A percentile compares a stretch with the other conserved stretches of the same genome.
phyloP scores from a whole-genome alignment of 2,113 vertebrate genomes.

The Rissa tridactyla region DNA sequence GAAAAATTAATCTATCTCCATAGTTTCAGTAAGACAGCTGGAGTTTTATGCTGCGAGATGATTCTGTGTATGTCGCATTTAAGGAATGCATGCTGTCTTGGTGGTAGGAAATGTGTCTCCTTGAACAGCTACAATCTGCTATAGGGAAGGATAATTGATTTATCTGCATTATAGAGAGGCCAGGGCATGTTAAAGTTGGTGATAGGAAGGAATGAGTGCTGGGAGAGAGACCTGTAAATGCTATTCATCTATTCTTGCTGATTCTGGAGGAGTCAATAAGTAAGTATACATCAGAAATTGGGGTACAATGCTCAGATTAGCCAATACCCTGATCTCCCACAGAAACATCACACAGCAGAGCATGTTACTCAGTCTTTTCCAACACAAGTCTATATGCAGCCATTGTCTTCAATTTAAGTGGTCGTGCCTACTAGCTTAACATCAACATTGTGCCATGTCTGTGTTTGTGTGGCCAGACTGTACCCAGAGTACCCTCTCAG shows the following conservation, averaged over 20 bases:
- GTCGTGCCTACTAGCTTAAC: neutral
- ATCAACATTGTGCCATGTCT: neutral
- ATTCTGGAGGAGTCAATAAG: neutral
- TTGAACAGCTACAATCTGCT: neutral
- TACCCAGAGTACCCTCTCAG: neutral
- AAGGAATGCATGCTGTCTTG: neutral
- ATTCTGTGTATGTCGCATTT: neutral
- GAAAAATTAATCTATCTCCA: constrained; percentile 44
- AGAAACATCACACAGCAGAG: neutral
- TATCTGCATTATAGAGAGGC: neutral
- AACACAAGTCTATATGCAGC: neutral
- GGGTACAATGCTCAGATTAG: neutral
- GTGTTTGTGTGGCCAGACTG: neutral
- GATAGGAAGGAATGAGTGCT: neutral
- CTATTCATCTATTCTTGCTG: neutral
- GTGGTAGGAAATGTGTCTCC: neutral
- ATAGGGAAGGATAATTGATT: neutral
- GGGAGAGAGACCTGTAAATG: neutral
- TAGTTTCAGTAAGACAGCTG: neutral
- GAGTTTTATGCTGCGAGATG: constrained; percentile 25
- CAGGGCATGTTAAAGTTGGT: neutral
- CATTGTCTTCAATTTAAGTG: neutral
- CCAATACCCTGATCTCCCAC: neutral
- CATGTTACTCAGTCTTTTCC: neutral
- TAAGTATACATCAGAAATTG: neutral